These are phyloP conservation scores for Ammospiza nelsoni DNA, from an alignment of 2,113 vertebrate species.

Conservation along the genomic window DNA sequence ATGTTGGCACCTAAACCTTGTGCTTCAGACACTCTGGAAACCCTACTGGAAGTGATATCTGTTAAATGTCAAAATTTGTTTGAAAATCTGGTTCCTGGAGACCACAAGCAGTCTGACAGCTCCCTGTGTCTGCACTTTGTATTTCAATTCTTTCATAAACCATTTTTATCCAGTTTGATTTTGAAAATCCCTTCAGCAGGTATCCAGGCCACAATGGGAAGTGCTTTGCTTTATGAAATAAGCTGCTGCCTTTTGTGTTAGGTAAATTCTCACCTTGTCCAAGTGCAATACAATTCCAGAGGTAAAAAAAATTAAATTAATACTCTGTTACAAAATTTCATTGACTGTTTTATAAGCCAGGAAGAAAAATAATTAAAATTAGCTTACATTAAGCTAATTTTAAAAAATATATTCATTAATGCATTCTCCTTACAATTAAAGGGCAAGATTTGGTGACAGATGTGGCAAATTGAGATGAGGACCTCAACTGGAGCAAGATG, in stretches of 20 bases:
- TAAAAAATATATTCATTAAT: not conserved
- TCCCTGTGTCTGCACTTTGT: not conserved
- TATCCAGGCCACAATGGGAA: not conserved
- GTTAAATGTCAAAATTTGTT: not conserved
- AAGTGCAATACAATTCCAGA: not conserved
- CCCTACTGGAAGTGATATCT: not conserved
- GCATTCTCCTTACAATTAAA: not conserved
- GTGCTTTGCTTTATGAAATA: not conserved
- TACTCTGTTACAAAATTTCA: not conserved
- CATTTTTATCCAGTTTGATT: not conserved
- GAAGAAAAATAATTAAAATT: not conserved
- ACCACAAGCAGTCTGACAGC: not conserved
- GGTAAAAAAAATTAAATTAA: not conserved
- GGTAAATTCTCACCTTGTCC: not conserved
- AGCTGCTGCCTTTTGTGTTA: not conserved
- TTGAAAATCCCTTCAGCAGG: not conserved
- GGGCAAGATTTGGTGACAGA: not conserved
- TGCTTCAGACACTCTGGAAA: not conserved
- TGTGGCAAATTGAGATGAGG: not conserved
- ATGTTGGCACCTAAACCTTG: not conserved
- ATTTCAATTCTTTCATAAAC: not conserved
- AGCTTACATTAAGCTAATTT: not conserved
- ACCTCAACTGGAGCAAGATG: rapidly evolving
- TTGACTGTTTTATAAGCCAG: not conserved
- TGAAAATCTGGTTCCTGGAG: not conserved